phyloP scores from a whole-genome alignment of 2,113 vertebrate genomes.

The Scalopus aquaticus region DNA sequence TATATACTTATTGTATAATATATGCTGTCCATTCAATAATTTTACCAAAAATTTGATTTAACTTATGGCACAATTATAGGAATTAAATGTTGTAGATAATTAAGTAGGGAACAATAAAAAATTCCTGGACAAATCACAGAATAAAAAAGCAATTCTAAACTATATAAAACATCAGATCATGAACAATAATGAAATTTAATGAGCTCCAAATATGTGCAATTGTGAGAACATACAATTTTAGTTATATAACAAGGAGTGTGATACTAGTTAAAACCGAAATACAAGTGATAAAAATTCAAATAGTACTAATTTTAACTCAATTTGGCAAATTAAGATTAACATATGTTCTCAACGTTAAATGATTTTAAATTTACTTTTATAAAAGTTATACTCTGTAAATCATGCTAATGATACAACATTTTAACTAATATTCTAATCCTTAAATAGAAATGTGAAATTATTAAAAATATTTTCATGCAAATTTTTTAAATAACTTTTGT shows the following conservation, averaged over 20 bases:
- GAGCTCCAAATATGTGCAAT: background rate
- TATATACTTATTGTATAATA: background rate
- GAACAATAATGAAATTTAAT: background rate
- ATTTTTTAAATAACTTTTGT: background rate
- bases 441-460: background rate
- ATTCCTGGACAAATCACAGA: background rate
- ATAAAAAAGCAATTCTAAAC: background rate
- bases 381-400: background rate
- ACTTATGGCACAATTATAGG: background rate
- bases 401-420: background rate
- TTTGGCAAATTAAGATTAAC: background rate
- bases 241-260: background rate
- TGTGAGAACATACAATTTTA: background rate
- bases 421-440: background rate
- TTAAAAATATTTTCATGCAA: background rate
- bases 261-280: background rate
- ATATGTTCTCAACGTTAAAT: background rate
- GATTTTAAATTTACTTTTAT: background rate
- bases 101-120: background rate
- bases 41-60: constrained; percentile 15
- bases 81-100: background rate
- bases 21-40: background rate
- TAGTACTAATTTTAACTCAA: background rate
- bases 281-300: background rate
- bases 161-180: background rate